Evolutionary conservation across 2,113 vertebrate genomes (phyloP).

Genomic region (Lophochroa leadbeateri): DNA sequence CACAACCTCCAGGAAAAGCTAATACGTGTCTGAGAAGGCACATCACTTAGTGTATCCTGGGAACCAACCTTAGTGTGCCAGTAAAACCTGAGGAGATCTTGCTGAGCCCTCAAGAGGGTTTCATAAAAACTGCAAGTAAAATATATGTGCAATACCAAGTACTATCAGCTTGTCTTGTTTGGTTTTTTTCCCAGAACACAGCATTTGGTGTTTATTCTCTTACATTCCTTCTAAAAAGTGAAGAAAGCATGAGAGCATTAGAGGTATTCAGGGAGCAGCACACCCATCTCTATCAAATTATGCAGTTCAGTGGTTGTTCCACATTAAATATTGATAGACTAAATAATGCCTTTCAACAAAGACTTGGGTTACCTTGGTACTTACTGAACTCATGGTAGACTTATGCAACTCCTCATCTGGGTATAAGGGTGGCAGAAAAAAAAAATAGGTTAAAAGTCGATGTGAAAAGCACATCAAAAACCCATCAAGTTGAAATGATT

Average conservation of each 20-base stretch:
- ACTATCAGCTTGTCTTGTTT: neutral
- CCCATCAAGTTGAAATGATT: neutral
- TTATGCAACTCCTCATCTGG: conserved; percentile 58
- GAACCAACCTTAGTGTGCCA: neutral
- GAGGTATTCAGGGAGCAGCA: neutral
- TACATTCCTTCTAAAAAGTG: neutral
- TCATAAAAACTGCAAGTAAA: neutral
- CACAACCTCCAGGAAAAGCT: neutral
- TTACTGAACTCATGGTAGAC: conserved; percentile 65
- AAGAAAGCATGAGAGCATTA: neutral
- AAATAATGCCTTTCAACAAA: neutral
- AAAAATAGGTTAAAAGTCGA: neutral
- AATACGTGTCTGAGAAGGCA: neutral
- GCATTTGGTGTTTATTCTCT: neutral
- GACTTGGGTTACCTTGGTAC: conserved; percentile 53
- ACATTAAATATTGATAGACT: conserved; percentile 21
- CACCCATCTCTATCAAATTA: neutral
- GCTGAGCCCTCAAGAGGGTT: neutral
- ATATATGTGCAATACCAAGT: neutral
- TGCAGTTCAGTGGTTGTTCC: neutral
- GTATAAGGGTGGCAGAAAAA: neutral
- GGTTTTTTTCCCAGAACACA: neutral
- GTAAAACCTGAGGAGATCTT: neutral
- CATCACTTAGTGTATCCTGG: neutral
- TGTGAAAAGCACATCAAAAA: neutral